Evolutionary conservation across 2,888 invertebrate species (phyloP).

Genomic region (Lamellibrachia columna): DNA sequence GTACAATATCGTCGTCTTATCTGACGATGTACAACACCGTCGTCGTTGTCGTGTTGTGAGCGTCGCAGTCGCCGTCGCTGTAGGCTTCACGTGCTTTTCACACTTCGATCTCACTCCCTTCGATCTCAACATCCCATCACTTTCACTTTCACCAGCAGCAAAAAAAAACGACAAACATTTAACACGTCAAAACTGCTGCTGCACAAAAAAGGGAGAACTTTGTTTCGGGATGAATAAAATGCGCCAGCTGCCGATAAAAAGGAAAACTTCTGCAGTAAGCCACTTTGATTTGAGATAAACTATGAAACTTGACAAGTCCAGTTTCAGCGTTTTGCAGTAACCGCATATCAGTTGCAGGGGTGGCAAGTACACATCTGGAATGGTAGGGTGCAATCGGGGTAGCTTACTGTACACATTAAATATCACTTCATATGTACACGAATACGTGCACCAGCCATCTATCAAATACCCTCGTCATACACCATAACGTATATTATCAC

Average conservation of each 20-base stretch:
- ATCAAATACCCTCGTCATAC: neutral
- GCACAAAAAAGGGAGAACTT: neutral
- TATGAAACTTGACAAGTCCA: neutral
- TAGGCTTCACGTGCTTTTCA: neutral
- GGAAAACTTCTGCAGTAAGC: slow-evolving; percentile 1
- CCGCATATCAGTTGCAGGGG: neutral
- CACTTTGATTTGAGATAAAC: neutral
- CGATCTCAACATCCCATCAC: neutral
- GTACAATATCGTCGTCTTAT: neutral
- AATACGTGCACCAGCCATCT: neutral
- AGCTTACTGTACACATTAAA: neutral
- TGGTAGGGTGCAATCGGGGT: slow-evolving; percentile 10
- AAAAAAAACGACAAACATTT: neutral
- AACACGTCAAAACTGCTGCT: slow-evolving; percentile 16
- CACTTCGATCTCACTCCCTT: neutral
- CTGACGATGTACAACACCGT: neutral
- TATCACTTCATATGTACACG: neutral
- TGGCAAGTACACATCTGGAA: slow-evolving; percentile 4
- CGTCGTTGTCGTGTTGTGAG: neutral
- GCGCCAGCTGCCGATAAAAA: slow-evolving; percentile 5
- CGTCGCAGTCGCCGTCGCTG: neutral
- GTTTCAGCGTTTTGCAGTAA: slow-evolving; percentile 9
- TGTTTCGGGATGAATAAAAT: neutral
- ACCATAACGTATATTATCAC: neutral
- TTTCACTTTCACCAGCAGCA: slow-evolving; percentile 6